Base-by-base conservation (phyloP, 2,888 invertebrate species). In the Phyto melanocephala region DNA sequence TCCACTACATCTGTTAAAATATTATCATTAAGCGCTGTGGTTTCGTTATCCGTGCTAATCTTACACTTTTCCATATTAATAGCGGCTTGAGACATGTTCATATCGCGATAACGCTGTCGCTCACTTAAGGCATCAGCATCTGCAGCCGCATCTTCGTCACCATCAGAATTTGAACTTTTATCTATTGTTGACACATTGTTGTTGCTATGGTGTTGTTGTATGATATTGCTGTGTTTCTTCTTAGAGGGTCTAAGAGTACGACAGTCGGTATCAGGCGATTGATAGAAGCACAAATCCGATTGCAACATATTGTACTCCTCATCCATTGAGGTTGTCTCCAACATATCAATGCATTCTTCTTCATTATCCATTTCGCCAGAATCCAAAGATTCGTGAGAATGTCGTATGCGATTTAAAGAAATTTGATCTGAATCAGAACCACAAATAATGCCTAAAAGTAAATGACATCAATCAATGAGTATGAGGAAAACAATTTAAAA, bases 351-450 rank as follows among this genome's bases (percentile, higher is more conserved):
- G 76, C 93, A 93, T 86, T 92, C 92, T 87, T 93, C 93, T 86
- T 94, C 94, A 78, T 93, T 92, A 88, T 94, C 93, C 87, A 91
- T 90, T 88, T 92, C 90, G 35, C 95, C 94, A 8, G 95, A 94
- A 89, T 95, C 95, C 67, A 95, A 92, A 86, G 95, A 95, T 89
- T 96, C 95, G 86, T 94, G 93, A 84, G 95, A 95, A 87, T 95
- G 93, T 15, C 91, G 89, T 35, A 91, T 91, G 77, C 91, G 91
- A 86, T 89, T 91, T 76, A 91, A 82, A 20, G 91, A 91, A 28
- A 90, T 87, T 86, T 91, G 91, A 85, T 91, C 91, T 15, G 91
- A 90, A 81, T 92, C 92, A 24, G 92, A 92, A 83, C 92, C 92
- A 87, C 93, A 93, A 85, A 93, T 92, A 83, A 93, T 93, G 84